A percentile compares a stretch with the other conserved stretches of the same genome.
These are phyloP conservation scores for Sitta carolinensis DNA, from an alignment of 2,797 vertebrate species.

Conservation along the genomic window DNA sequence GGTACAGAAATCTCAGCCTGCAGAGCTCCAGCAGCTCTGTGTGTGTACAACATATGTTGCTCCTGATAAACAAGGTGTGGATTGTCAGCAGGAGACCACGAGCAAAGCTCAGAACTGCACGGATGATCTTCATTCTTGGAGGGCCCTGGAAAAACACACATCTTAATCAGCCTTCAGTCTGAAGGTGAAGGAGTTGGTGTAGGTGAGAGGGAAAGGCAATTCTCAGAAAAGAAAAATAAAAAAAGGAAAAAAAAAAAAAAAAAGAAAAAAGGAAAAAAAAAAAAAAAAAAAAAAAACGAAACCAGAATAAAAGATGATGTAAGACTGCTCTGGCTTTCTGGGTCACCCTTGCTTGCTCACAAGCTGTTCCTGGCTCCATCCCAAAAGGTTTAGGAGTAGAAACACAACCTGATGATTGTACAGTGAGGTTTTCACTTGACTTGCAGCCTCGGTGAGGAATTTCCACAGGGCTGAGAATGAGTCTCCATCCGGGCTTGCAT, in stretches of 20 bases:
- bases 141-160: neutral
- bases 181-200: neutral
- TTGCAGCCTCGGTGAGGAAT: neutral
- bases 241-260: too few species aligned
- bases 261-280: neutral
- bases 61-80: neutral
- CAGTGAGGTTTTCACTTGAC: neutral
- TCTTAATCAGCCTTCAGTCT: neutral
- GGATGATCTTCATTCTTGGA: neutral
- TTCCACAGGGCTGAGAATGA: slow-evolving; percentile 27
- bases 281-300: too few species aligned
- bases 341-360: neutral
- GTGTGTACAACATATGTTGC: neutral
- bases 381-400: neutral
- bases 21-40: neutral
- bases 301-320: neutral
- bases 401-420: neutral
- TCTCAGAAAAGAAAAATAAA: neutral
- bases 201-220: neutral
- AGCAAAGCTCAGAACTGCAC: neutral
- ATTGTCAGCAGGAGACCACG: neutral
- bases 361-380: neutral
- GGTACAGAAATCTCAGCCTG: neutral
- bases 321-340: neutral
- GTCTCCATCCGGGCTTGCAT: neutral